Percentiles rank a stretch among this genome's conserved stretches.
phyloP scores from a whole-genome alignment of 2,113 vertebrate genomes.

The Echinops telfairi region DNA sequence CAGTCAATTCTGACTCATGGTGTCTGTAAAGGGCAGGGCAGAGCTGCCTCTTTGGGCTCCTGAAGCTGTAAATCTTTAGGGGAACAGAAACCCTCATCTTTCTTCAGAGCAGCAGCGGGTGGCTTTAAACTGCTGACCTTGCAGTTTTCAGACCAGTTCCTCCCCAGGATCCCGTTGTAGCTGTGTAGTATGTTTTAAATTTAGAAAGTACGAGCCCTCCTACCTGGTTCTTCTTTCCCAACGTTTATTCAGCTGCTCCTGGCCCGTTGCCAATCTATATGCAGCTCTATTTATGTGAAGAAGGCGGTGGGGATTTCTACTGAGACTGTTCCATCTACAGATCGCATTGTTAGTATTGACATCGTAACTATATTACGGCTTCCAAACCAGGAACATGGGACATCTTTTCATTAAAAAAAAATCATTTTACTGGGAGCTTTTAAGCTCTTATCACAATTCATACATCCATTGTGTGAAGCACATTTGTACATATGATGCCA shows the following conservation, averaged over 20 bases:
- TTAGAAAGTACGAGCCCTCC: neutral
- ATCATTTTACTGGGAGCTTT: too few relatives aligned
- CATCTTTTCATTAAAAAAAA: neutral
- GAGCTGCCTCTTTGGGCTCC: too few relatives aligned
- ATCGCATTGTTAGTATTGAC: neutral
- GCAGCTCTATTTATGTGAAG: constrained; percentile 15
- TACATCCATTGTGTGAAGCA: too few relatives aligned
- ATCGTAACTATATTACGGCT: constrained; percentile 22
- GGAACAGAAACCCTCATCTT: too few relatives aligned
- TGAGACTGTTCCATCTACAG: neutral
- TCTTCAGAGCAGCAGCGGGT: too few relatives aligned
- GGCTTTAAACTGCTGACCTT: too few relatives aligned
- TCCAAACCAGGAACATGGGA: neutral
- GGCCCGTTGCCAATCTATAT: neutral
- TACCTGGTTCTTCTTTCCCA: constrained; percentile 7
- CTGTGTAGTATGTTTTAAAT: constrained; percentile 45
- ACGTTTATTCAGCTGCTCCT: neutral
- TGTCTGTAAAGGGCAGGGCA: too few relatives aligned
- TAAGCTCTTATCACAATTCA: too few relatives aligned
- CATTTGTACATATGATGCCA: too few relatives aligned
- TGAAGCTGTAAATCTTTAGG: too few relatives aligned
- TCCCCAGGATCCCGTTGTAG: neutral
- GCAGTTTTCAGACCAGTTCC: too few relatives aligned
- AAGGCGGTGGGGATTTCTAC: neutral
- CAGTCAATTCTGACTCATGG: too few relatives aligned